phyloP scores from a whole-genome alignment of 2,888 invertebrate genomes.

The Stenotaenia linearis region DNA sequence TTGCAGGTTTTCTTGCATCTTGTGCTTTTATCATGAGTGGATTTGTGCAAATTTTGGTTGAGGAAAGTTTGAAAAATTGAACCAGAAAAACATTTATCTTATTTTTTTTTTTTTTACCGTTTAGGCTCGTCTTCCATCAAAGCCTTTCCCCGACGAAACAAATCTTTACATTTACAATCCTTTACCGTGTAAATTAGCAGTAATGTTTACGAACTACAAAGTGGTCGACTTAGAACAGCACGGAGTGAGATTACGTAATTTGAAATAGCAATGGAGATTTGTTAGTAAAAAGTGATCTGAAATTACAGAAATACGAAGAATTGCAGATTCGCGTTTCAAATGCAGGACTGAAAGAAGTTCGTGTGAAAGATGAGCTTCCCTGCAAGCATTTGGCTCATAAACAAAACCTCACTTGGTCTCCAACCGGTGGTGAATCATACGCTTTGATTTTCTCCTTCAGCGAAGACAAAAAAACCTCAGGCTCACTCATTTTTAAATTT shows the following conservation, averaged over 20 bases:
- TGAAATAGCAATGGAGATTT: not conserved
- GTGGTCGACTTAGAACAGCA: not conserved
- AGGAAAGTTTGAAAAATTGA: not conserved
- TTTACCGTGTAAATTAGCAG: not conserved
- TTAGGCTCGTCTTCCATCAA: not conserved
- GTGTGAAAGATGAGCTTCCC: not conserved
- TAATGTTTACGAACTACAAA: not conserved
- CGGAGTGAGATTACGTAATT: not conserved
- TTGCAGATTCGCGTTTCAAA: not conserved
- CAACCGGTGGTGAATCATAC: not conserved
- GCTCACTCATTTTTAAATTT: not conserved
- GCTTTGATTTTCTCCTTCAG: not conserved
- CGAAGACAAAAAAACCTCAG: not conserved
- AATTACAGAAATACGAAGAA: not conserved
- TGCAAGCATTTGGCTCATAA: not conserved
- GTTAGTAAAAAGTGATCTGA: not conserved
- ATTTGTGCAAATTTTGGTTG: not conserved
- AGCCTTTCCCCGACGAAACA: not conserved
- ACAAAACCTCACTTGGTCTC: not conserved
- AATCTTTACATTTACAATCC: not conserved
- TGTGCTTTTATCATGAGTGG: not conserved
- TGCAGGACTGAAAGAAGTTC: not conserved
- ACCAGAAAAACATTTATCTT: not conserved
- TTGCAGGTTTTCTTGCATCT: not conserved
- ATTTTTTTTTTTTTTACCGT: not conserved